Evolutionary conservation across 2,888 invertebrate genomes (phyloP).

Genomic region (Sisyra nigra): DNA sequence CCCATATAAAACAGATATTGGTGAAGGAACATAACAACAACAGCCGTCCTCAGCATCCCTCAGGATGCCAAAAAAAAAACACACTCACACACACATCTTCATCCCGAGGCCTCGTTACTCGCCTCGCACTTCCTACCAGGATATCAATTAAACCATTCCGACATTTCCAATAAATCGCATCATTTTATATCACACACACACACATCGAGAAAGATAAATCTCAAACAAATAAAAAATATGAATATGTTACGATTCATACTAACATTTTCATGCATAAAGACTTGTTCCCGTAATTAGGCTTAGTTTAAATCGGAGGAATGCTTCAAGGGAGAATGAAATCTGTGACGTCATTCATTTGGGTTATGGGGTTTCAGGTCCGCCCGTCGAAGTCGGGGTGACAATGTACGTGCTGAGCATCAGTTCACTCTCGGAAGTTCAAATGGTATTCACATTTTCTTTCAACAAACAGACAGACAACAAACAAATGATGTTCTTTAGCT

Average conservation of each 20-base stretch:
- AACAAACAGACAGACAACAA: slow-evolving; percentile 7
- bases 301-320: neutral
- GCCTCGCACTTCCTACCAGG: no score
- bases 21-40: no score
- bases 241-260: no score
- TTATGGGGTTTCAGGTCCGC: slow-evolving; percentile 70
- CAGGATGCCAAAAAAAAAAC: neutral
- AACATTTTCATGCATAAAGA: neutral
- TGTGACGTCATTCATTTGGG: slow-evolving; percentile 13
- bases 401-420: slow-evolving; percentile 97
- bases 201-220: no score
- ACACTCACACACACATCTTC: neutral
- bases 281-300: neutral
- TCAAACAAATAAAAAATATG: no score
- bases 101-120: no score
- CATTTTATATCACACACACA: no score
- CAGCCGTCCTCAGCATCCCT: no score
- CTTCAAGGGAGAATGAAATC: slow-evolving; percentile 8
- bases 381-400: slow-evolving; percentile 95
- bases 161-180: no score
- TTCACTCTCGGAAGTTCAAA: slow-evolving; percentile 96
- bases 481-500: neutral
- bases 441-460: slow-evolving; percentile 42
- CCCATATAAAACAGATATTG: no score
- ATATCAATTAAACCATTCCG: no score